Evolutionary conservation across 2,797 vertebrate genomes (phyloP), one percentile per base, ranked within the genome.

Genomic region (Rousettus madagascariensis): DNA sequence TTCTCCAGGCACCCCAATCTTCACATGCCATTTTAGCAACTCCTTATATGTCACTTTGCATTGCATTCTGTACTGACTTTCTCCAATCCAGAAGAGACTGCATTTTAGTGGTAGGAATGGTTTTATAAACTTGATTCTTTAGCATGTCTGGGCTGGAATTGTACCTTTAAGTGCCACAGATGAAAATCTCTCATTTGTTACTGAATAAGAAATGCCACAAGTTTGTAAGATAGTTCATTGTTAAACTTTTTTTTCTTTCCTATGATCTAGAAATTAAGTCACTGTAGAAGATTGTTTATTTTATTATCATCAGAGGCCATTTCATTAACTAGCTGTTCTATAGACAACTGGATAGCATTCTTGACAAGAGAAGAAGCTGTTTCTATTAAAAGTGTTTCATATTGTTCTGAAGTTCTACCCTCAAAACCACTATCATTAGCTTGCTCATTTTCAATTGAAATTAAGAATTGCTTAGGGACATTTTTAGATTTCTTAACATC

Each of bases 281-380:
- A 94, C 98, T 98, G 98, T 90, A 98, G 95, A 93, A 98, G 98
- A 90, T 97, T 98, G 97, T 98, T 98, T 77, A 98, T 98, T 79
- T 98, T 97, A 53, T 98, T 98, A 80, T 98, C 98, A 89, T 98
- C 98, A 90, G 98, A 97, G 72, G 97, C 97, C 98, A 98, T 98
- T 97, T 99, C 98, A 3, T 97, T 98, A 87, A 98, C 97, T 91
- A 99, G 98, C 98, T 99, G 99, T 93, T 99, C 98, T 91, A 99
- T 94, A 28, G 99, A 99, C 0, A 98, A 98, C 86, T 98, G 98
- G 85, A 99, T 98, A 22, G 99, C 99, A 0, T 98, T 98, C 96
- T 98, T 99, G 94, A 99, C 99, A 0, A 99, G 98, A 8, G 98
- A 99, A 59, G 98, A 97, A 0, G 99, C 99, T 0, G 98, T 99